Evolutionary conservation across 2,888 invertebrate genomes (phyloP).

Genomic region (Molorchus minor): DNA sequence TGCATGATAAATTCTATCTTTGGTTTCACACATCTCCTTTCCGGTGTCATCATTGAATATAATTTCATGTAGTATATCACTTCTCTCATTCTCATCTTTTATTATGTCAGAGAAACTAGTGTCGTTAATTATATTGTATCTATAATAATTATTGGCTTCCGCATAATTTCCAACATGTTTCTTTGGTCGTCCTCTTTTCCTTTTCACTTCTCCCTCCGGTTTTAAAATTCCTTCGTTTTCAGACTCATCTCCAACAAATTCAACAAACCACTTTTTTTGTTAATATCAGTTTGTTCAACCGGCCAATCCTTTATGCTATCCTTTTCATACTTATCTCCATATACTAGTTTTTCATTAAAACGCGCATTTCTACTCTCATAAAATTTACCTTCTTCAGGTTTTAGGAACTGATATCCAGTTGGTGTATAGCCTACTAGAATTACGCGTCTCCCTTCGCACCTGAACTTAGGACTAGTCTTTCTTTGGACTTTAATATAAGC

Average conservation of each 20-base stretch:
- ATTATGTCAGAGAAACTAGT: conserved; percentile 4
- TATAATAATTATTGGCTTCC: neutral
- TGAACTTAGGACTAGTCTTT: conserved; percentile 19
- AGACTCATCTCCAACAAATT: conserved; percentile 1
- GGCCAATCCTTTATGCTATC: conserved; percentile 20
- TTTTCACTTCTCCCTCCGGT: conserved; percentile 6
- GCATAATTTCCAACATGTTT: neutral
- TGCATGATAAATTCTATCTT: conserved; percentile 2
- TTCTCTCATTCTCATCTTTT: conserved; percentile 1
- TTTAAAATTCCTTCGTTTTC: conserved; percentile 1
- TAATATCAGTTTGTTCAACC: neutral
- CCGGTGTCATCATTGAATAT: neutral
- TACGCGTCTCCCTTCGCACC: conserved; percentile 13
- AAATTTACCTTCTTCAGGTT: conserved; percentile 10
- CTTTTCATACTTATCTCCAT: conserved; percentile 17
- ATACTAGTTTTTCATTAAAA: conserved; percentile 16
- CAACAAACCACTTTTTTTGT: conserved; percentile 20
- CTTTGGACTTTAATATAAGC: conserved; percentile 18
- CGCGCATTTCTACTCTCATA: conserved; percentile 7
- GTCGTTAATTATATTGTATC: conserved; percentile 1
- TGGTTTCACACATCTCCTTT: neutral
- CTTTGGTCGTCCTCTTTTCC: conserved; percentile 7
- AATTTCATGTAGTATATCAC: conserved; percentile 3
- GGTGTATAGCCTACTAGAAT: conserved; percentile 19
- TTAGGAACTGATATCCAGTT: conserved; percentile 20